Base-by-base conservation (phyloP, 2,797 vertebrate genomes). In the Merluccius polli region DNA sequence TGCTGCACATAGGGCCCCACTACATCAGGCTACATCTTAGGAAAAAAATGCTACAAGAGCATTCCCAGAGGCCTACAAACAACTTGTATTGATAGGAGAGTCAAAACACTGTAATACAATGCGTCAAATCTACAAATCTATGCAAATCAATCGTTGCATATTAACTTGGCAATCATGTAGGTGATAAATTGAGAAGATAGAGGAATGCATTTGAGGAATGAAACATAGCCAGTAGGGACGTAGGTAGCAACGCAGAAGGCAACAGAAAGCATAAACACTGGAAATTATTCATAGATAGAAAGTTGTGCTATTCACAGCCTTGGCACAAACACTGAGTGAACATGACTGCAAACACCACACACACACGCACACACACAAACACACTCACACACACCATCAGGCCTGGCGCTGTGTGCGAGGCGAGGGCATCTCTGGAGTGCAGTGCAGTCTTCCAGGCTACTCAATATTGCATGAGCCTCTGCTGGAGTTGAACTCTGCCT, bases 401-500 rank as follows among this genome's bases (percentile, higher is more conserved):
- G 2, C 41, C 41, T 16, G 18, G 2, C 18, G 41, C 84, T 82
- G 84, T 83, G 81, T 80, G 89, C 77, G 73, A 71, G 83, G 32
- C 82, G 87, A 81, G 81, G 80, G 82, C 82, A 83, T 89, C 91
- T 91, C 91, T 77, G 36, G 87, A 91, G 91, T 87, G 90, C 79
- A 74, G 83, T 79, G 86, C 85, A 85, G 87, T 87, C 90, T 92
- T 89, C 82, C 85, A 83, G 78, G 80, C 88, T 88, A 84, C 89
- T 93, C 87, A 93, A 93, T 93, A 92, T 91, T 92, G 89, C 90
- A 94, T 92, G 90, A 93, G 87, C 82, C 86, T 83, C 85, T 81
- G 78, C 88, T 88, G 86, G 87, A 90, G 88, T 88, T 91, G 89
- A 93, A 92, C 91, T 85, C 84, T 84, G 88, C 84, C 89, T 93